These are phyloP conservation scores for Lagria hirta DNA, from an alignment of 2,888 invertebrate species.

Conservation along the genomic window DNA sequence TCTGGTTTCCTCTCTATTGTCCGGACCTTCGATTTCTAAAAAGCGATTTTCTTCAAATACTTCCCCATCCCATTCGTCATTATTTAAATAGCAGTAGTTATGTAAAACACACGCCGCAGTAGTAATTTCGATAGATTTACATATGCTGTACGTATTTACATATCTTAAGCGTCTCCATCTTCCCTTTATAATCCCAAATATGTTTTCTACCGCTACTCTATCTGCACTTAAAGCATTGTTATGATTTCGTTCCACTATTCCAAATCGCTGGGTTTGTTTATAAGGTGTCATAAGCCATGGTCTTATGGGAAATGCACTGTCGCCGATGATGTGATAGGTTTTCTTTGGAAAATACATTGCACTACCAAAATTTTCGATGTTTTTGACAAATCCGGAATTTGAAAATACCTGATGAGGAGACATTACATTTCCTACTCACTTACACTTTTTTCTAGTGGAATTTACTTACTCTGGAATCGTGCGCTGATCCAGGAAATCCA, in stretches of 20 bases:
- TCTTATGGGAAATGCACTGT: constrained; percentile 24
- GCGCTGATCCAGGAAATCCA: constrained; percentile 16
- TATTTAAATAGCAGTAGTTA: constrained; percentile 21
- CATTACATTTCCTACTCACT: too few relatives aligned
- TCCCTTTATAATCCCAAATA: constrained; percentile 24
- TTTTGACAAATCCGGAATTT: background rate
- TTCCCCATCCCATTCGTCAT: constrained; percentile 10
- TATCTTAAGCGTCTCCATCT: constrained; percentile 27
- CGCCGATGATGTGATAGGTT: constrained; percentile 20
- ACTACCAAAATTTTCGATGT: background rate
- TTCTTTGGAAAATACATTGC: constrained; percentile 3
- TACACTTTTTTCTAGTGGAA: background rate
- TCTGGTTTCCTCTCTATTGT: too few relatives aligned
- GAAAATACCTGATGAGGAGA: constrained; percentile 5
- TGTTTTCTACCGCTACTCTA: constrained; percentile 19
- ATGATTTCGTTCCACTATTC: constrained; percentile 19
- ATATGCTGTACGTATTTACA: constrained; percentile 26
- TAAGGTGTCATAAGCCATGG: constrained; percentile 26
- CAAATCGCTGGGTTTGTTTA: constrained; percentile 13
- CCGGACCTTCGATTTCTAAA: too few relatives aligned
- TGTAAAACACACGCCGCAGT: constrained; percentile 25
- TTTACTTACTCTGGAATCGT: constrained; percentile 23
- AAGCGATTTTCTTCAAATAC: too few relatives aligned
- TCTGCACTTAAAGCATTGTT: constrained; percentile 22
- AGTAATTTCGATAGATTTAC: constrained; percentile 24